phyloP scores from a whole-genome alignment of 2,797 vertebrate genomes.

The Podarcis siculus region DNA sequence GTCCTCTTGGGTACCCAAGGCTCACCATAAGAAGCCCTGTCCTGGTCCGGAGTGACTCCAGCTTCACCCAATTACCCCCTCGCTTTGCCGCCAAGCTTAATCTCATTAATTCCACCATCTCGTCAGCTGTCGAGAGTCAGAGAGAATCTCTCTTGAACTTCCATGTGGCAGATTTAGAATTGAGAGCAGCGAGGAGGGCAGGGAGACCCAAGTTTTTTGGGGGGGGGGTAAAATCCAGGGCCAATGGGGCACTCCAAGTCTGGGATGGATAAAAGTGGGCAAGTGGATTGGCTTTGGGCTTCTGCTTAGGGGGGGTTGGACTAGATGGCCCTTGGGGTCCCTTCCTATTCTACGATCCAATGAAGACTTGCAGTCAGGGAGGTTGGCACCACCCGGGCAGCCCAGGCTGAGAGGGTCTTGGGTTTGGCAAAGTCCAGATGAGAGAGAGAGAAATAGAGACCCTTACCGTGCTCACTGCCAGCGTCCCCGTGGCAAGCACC shows the following conservation, averaged over 20 bases:
- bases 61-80: neutral
- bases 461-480: slow-evolving; percentile 2
- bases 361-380: neutral
- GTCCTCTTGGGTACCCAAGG: neutral
- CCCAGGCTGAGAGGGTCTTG: neutral
- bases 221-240: neutral
- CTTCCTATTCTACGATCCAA: too few species aligned
- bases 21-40: neutral
- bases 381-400: neutral
- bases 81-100: too few species aligned
- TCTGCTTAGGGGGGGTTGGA: neutral
- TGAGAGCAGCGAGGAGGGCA: neutral
- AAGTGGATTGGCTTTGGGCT: neutral
- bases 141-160: neutral
- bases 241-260: neutral
- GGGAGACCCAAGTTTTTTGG: neutral
- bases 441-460: neutral
- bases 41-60: neutral
- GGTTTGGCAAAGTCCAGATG: neutral
- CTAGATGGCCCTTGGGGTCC: too few species aligned
- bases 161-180: neutral
- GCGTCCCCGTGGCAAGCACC: neutral
- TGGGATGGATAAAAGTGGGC: neutral
- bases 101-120: too few species aligned
- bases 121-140: neutral